A percentile compares a stretch with the other conserved stretches of the same genome.
phyloP scores from a whole-genome alignment of 2,113 vertebrate genomes.

The Dunckerocampus dactyliophorus region DNA sequence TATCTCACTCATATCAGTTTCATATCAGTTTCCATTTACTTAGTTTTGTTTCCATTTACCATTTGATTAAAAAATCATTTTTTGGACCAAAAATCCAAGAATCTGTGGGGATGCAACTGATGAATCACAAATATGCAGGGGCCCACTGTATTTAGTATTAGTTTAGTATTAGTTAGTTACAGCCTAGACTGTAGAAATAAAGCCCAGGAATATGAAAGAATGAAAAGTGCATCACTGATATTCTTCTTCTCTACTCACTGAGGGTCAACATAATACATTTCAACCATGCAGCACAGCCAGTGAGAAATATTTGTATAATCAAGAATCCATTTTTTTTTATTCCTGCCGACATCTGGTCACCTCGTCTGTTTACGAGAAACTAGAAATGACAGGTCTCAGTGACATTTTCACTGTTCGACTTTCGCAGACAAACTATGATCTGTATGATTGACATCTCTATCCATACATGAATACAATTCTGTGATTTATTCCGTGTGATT shows the following conservation, averaged over 20 bases:
- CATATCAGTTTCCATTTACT: no score
- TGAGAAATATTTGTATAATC: conserved; percentile 28
- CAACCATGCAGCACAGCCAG: conserved; percentile 28
- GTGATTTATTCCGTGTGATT: conserved; percentile 14
- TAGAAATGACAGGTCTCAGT: conserved; percentile 23
- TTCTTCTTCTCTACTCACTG: conserved; percentile 12
- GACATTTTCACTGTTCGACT: conserved; percentile 10
- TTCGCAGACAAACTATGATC: conserved; percentile 8
- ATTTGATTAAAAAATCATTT: no score
- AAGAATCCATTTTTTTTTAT: conserved; percentile 35
- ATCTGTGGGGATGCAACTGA: no score
- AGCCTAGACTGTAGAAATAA: background rate
- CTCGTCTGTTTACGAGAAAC: conserved; percentile 10
- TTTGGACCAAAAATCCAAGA: no score
- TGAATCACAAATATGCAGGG: no score
- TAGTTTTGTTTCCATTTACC: no score
- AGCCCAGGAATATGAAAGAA: background rate
- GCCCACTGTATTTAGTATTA: no score
- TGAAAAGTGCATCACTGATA: background rate
- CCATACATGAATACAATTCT: conserved; percentile 10
- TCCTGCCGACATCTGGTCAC: conserved; percentile 20
- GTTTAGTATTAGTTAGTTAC: no score
- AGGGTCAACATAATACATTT: conserved; percentile 32
- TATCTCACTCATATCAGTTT: no score
- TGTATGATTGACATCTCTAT: conserved; percentile 16